These are phyloP conservation scores for Tetragonula clypearis DNA, from an alignment of 1,140 invertebrate genomes.

Conservation along the genomic window DNA sequence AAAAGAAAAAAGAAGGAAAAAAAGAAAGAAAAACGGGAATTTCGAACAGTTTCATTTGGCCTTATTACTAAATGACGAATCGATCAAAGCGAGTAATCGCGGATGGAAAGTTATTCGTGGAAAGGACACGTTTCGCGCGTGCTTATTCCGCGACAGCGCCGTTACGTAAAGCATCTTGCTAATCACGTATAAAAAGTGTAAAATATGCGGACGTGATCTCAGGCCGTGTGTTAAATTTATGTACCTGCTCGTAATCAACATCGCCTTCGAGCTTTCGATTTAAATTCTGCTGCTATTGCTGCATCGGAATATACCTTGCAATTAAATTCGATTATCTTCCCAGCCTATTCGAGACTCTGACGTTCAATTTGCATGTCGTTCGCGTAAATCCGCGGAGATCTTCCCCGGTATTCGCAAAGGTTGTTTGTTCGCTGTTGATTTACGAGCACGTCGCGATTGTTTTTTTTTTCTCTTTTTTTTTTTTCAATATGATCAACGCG, in stretches of 20 bases:
- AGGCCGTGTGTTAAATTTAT: conserved; percentile 15
- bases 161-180: conserved; percentile 36
- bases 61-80: conserved; percentile 5
- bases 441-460: background rate
- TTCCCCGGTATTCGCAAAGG: background rate
- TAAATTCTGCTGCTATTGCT: background rate
- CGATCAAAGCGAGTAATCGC: background rate
- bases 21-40: too few species aligned
- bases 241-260: background rate
- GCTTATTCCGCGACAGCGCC: background rate
- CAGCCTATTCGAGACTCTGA: background rate
- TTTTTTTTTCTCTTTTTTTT: background rate
- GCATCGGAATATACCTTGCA: background rate
- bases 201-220: conserved; percentile 45
- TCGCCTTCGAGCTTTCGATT: background rate
- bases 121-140: conserved; percentile 45
- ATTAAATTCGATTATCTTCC: background rate
- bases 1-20: background rate
- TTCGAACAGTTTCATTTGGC: too few species aligned
- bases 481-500: background rate
- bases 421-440: background rate
- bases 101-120: conserved; percentile 48
- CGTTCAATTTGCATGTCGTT: background rate
- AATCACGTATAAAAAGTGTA: conserved; percentile 26
- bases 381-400: background rate